These are phyloP conservation scores for Empidonax alnorum DNA, from an alignment of 2,113 vertebrate genomes.

Conservation along the genomic window DNA sequence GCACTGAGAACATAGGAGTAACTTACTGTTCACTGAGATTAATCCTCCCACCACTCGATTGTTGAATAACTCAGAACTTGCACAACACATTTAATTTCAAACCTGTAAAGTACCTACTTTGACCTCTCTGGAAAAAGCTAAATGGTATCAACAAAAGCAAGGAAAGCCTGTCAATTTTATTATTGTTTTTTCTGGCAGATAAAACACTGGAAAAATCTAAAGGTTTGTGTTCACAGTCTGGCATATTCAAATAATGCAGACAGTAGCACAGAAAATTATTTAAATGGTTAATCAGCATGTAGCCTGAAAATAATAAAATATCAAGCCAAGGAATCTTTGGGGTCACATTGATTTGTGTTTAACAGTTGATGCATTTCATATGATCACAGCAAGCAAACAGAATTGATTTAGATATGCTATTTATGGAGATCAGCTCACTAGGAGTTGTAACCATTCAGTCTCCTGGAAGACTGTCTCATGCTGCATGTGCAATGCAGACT, in stretches of 20 bases:
- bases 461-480: neutral
- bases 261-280: neutral
- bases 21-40: conserved; percentile 7
- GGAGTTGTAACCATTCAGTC: neutral
- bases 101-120: conserved; percentile 1
- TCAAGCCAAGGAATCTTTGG: conserved; percentile 22
- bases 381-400: conserved; percentile 34
- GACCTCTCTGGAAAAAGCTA: conserved; percentile 21
- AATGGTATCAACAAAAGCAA: neutral
- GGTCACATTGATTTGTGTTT: conserved; percentile 26
- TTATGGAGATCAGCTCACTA: conserved; percentile 35
- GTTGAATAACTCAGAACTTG: conserved; percentile 12
- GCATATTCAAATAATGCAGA: conserved; percentile 14
- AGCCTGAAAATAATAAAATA: conserved; percentile 26
- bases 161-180: neutral
- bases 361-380: conserved; percentile 42
- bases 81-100: conserved; percentile 7
- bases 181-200: conserved; percentile 8
- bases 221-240: conserved; percentile 13
- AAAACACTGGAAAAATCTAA: conserved; percentile 18
- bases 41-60: neutral
- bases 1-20: neutral
- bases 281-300: conserved; percentile 27
- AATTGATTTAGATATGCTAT: conserved; percentile 60
- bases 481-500: neutral